Percentiles rank a stretch among this genome's conserved stretches.
phyloP scores from a whole-genome alignment of 2,797 vertebrate genomes.

The Peromyscus attwateri region DNA sequence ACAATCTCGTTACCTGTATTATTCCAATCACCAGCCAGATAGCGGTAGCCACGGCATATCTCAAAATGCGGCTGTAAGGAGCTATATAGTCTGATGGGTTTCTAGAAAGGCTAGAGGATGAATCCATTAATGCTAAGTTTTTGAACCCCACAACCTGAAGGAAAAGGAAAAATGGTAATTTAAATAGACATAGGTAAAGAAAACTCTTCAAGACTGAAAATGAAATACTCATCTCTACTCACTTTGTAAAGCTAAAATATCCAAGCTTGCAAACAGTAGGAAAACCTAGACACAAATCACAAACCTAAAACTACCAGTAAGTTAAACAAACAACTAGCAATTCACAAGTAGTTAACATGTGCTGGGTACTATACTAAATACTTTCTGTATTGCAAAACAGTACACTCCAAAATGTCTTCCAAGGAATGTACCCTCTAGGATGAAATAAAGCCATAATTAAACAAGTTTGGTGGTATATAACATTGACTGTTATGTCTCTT shows the following conservation, averaged over 20 bases:
- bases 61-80: conserved; percentile 93
- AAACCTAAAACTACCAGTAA: neutral
- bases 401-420: conserved; percentile 43
- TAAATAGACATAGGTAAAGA: conserved; percentile 42
- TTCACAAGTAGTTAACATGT: conserved; percentile 54
- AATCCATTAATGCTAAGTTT: conserved; percentile 95
- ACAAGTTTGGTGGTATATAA: neutral
- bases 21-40: conserved; percentile 95
- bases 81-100: conserved; percentile 90
- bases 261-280: neutral
- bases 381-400: conserved; percentile 33
- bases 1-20: conserved; percentile 90
- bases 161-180: conserved; percentile 58
- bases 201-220: conserved; percentile 52
- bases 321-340: conserved; percentile 34
- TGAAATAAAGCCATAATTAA: neutral
- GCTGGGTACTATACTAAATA: neutral
- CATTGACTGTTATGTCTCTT: neutral
- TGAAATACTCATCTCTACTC: neutral
- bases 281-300: conserved; percentile 62
- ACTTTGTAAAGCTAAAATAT: conserved; percentile 55
- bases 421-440: neutral
- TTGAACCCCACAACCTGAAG: conserved; percentile 96
- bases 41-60: conserved; percentile 93
- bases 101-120: conserved; percentile 92